Evolutionary conservation across 2,113 vertebrate species (phyloP), one percentile per base, ranked within the genome.

Genomic region (Malurus cyaneus): DNA sequence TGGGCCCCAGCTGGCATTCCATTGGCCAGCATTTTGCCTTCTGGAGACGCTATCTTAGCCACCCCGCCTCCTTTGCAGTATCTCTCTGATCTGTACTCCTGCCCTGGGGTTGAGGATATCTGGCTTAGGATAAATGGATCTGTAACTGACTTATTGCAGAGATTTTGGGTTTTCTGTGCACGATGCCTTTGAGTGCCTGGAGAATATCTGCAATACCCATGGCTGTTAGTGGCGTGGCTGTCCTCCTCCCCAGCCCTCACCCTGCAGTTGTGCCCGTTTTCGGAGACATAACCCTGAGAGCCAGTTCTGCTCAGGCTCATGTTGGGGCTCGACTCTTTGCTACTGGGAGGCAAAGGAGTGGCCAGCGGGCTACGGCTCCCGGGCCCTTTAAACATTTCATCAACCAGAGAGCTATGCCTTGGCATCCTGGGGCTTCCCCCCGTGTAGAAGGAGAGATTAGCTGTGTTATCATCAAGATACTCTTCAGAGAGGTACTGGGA

Each of bases 121-220:
- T 98, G 98, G 93, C 98, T 98, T 18, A 98, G 97, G 86, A 99
- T 98, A 88, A 99, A 98, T 0, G 98, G 99, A 62, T 98, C 97
- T 13, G 98, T 97, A 72, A 98, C 98, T 18, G 98, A 98, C n/a
- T 96, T 98, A 72, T 98, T 98, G 15, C 84, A 97, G 7, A 77
- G 77, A 81, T 96, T 96, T 12, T 96, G 96, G 14, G 94, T 91
- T 77, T 97, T 98, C 59, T 97, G 98, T 49, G 95, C 74, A 59
- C 56, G 96, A 10, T 97, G 84, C 39, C 94, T 96, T 18, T 97
- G 98, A n/a, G 93, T 95, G 53, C 91, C 28, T 4, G 98, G 97
- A 49, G 98, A 98, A 44, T 87, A 96, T 26, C 92, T 97, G 66
- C 96, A 97, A 21, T 96, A 97, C 10, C 46, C 70, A 18, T 76